Evolutionary conservation across 2,797 vertebrate genomes (phyloP).

Genomic region (Ctenopoma kingsleyae): DNA sequence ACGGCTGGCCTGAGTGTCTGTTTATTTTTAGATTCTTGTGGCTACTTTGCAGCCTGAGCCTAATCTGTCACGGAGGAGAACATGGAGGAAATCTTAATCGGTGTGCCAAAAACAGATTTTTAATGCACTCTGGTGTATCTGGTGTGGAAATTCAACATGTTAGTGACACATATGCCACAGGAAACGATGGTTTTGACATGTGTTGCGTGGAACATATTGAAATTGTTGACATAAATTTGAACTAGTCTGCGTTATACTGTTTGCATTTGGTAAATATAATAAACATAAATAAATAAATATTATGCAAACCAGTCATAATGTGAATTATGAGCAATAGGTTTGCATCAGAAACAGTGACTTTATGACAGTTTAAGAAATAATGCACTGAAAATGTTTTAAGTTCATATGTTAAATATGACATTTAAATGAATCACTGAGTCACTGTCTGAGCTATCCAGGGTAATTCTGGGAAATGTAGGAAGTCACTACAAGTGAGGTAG

Average conservation of each 20-base stretch:
- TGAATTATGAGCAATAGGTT: neutral
- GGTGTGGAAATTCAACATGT: conserved; percentile 55
- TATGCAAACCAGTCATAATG: conserved; percentile 8
- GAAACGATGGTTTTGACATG: conserved; percentile 44
- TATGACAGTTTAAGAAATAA: conserved; percentile 2
- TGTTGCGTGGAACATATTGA: conserved; percentile 22
- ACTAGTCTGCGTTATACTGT: neutral
- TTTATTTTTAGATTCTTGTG: conserved; percentile 79
- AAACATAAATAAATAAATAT: neutral
- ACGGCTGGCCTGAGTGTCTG: conserved; percentile 63
- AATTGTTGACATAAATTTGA: conserved; percentile 35
- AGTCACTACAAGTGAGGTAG: neutral
- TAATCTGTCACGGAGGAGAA: conserved; percentile 70
- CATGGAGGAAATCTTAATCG: conserved; percentile 68
- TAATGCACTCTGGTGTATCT: conserved; percentile 34
- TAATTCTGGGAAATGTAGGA: conserved; percentile 26
- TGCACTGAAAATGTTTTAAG: neutral
- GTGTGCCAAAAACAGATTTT: conserved; percentile 51
- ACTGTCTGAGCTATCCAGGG: neutral
- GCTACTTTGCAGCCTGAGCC: conserved; percentile 65
- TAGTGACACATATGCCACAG: conserved; percentile 57
- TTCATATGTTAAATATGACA: conserved; percentile 5
- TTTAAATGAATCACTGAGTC: conserved; percentile 7
- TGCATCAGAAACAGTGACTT: conserved; percentile 9
- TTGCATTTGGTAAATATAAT: too few species aligned